Evolutionary conservation across 2,888 invertebrate species (phyloP), one percentile per base, ranked within the genome.

Genomic region (Athalia circularis): DNA sequence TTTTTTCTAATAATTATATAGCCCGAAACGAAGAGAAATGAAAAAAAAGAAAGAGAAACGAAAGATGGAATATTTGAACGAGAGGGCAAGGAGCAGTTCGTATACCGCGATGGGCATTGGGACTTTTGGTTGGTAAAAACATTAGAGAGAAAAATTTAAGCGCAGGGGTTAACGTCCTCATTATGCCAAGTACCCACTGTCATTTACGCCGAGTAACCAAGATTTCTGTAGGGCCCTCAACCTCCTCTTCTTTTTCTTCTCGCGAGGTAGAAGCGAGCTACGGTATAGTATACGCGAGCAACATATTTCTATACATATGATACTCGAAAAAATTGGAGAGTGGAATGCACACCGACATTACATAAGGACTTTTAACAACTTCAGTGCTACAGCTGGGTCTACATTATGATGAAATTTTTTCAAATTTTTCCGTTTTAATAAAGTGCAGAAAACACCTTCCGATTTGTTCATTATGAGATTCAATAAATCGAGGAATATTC

Each of bases 121-220:
- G 54, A 54, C 9, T 11, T 29, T 9, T 9, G n/a, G 54, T 4
- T 9, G 7, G n/a, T 0, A n/a, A 54, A n/a, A n/a, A 7, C 9
- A 7, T 4, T 9, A 54, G 54, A 54, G 54, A 9, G 54, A 6
- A n/a, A 54, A 7, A 54, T 9, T 9, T 9, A 11, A 11, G 80
- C 79, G 79, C 65, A 79, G 81, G 79, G 81, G 80, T 77, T 81
- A 80, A 80, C 84, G 83, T 81, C 83, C 85, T 85, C 85, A 83
- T 85, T 85, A 85, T 85, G 83, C 82, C 81, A 79, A 85, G 85
- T 84, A 82, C 83, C 11, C 15, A 15, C 84, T 85, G 84, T 84
- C 85, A 85, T 85, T 85, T 85, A 85, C 83, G 85, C 85, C 82
- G 81, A 84, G 84, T 85, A 85, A 84, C 84, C 85, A 85, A 85